Base-by-base conservation (phyloP, 1,140 invertebrate genomes). In the Theocolax elegans region DNA sequence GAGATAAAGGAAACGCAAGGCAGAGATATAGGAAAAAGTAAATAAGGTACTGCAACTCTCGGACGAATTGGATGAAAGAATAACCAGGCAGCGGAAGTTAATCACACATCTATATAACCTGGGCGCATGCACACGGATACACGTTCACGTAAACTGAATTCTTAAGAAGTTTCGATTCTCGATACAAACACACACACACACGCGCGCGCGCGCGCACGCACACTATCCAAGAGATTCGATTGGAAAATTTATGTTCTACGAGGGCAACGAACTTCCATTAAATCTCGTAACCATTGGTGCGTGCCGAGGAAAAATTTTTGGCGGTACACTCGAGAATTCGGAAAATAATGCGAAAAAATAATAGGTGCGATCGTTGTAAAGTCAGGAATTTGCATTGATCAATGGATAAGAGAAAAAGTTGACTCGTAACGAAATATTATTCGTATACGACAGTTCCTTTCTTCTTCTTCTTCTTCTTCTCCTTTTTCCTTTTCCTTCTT, bases 211-310 rank as follows among this genome's bases (percentile, higher is more conserved):
- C n/a, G 49, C 13, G 21, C 17, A 46, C 1, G 19, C 15, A 23
- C 15, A 10, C 2, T 13, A 35, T 17, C 21, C 9, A n/a, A n/a
- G n/a, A n/a, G n/a, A n/a, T 71, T 71, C 62, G 62, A 66, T 71
- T 46, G 62, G 15, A 15, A 31, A 71, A 66, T 71, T 71, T 71
- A 71, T 71, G 68, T 38, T 29, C 46, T 21, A 29, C 51, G 40
- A 25, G 51, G 54, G 62, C 69, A 60, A 66, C 62, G 69, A 71
- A 71, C 69, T 62, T 53, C 69, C 69, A 58, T 66, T 63, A 64
- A 70, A 70, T 70, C 58, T 51, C 68, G 68, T 38, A 25, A 38
- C 23, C 53, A 70, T 64, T 64, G 23, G 67, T 59, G 60, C 68
- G 67, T 63, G 40, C 59, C n/a, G 35, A 10, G 64, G 56, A 63